Percentiles rank a stretch among this genome's conserved stretches.
Evolutionary conservation across 35 echinoderm and acorn worm genomes (phyloP).

Genomic region (Diadema setosum): DNA sequence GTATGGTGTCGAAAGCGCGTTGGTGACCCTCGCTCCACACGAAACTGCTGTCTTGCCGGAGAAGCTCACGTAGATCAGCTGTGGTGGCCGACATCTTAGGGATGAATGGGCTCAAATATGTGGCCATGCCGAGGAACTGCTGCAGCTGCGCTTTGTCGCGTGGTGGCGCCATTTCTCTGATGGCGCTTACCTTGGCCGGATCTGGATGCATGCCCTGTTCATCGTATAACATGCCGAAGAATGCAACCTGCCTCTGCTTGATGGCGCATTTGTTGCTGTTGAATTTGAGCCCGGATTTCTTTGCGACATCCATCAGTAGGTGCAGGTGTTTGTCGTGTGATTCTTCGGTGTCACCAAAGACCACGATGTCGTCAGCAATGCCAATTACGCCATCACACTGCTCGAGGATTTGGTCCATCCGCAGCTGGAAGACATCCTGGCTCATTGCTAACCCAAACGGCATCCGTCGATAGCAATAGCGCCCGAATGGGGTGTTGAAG

Average conservation of each 20-base stretch:
- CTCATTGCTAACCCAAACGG: slow-evolving; percentile 48
- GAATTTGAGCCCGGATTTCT: slow-evolving; percentile 11
- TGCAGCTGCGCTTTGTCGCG: no score
- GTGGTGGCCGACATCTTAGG: slow-evolving; percentile 39
- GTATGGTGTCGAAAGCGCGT: background rate
- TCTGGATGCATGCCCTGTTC: background rate
- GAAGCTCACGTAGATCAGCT: background rate
- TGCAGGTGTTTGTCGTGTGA: slow-evolving; percentile 29
- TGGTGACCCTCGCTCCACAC: background rate
- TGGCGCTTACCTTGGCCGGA: slow-evolving; percentile 20
- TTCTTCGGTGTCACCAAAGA: background rate
- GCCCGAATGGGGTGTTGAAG: slow-evolving; percentile 76
- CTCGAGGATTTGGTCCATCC: slow-evolving; percentile 51
- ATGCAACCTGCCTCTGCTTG: background rate
- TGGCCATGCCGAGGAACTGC: no score
- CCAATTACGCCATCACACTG: slow-evolving; percentile 6
- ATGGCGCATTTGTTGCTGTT: slow-evolving; percentile 36
- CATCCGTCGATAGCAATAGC: slow-evolving; percentile 20
- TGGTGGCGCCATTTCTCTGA: no score
- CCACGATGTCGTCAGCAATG: no score
- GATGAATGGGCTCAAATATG: slow-evolving; percentile 54
- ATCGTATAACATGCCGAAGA: background rate
- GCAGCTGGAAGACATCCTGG: slow-evolving; percentile 11
- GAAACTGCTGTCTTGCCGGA: background rate
- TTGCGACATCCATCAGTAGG: slow-evolving; percentile 23